These are phyloP conservation scores for Oxyscelio sp. DNA, from an alignment of 2,888 invertebrate species.

Conservation along the genomic window DNA sequence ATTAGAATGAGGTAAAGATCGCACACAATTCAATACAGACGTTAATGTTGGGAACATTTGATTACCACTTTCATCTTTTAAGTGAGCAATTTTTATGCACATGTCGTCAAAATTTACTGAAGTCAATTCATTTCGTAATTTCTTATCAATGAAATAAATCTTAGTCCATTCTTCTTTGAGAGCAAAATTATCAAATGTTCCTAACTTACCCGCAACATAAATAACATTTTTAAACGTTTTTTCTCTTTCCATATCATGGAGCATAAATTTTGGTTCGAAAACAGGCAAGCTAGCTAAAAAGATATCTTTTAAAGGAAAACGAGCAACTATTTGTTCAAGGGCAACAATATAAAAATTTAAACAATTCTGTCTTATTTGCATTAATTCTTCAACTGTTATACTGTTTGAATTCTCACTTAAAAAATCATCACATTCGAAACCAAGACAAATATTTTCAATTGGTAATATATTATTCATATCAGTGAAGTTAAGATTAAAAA, in stretches of 20 bases:
- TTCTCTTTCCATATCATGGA: background rate
- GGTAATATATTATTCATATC: background rate
- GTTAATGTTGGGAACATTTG: too few relatives aligned
- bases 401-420: background rate
- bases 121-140: background rate
- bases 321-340: background rate
- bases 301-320: background rate
- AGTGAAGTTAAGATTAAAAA: background rate
- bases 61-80: background rate
- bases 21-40: too few relatives aligned
- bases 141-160: background rate
- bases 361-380: background rate
- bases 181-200: background rate
- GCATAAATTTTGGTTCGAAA: background rate
- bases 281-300: background rate
- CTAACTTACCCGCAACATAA: background rate
- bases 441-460: background rate
- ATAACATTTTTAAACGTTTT: background rate
- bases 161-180: too few relatives aligned
- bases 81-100: background rate
- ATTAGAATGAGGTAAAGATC: conserved; percentile 7
- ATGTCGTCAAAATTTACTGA: background rate
- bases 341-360: background rate
- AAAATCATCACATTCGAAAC: background rate
- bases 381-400: background rate